phyloP scores from a whole-genome alignment of 2,888 invertebrate species.

The Eupithecia subumbrata region DNA sequence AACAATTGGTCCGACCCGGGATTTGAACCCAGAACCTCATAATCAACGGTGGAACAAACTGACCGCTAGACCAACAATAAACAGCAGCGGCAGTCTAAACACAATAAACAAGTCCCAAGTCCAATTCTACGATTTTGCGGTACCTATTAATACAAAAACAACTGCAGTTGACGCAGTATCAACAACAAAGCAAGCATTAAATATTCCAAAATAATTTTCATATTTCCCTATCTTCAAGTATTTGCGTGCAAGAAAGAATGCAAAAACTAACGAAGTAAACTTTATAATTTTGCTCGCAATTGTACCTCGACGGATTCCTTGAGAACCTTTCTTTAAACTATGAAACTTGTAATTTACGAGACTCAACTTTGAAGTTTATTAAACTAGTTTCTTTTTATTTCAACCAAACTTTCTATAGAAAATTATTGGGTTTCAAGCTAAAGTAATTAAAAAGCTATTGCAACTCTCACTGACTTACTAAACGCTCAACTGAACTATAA shows the following conservation, averaged over 20 bases:
- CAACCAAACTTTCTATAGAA: conserved; percentile 16
- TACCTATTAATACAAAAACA: conserved; percentile 11
- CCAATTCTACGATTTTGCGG: conserved; percentile 2
- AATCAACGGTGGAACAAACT: too few species aligned
- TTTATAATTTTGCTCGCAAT: conserved; percentile 41
- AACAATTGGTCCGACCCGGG: too few species aligned
- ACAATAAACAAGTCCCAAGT: background rate
- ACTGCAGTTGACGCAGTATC: conserved; percentile 21
- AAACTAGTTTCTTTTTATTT: conserved; percentile 27
- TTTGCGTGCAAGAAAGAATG: conserved; percentile 44
- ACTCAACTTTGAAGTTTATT: conserved; percentile 43
- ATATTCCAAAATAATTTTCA: conserved; percentile 25
- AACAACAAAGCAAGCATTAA: conserved; percentile 11
- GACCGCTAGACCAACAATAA: too few species aligned
- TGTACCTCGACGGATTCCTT: conserved; percentile 51
- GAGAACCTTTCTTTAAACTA: conserved; percentile 42
- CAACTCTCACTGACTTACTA: background rate
- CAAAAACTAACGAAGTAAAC: conserved; percentile 38
- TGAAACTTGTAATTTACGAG: conserved; percentile 55
- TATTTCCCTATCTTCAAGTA: conserved; percentile 36
- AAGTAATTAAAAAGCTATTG: conserved; percentile 11
- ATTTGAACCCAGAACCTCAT: too few species aligned
- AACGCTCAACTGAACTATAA: too few species aligned
- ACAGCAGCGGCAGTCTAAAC: too few species aligned
- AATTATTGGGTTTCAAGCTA: conserved; percentile 1